Base-by-base conservation (phyloP, 2,797 vertebrate species). In the Varecia variegata region DNA sequence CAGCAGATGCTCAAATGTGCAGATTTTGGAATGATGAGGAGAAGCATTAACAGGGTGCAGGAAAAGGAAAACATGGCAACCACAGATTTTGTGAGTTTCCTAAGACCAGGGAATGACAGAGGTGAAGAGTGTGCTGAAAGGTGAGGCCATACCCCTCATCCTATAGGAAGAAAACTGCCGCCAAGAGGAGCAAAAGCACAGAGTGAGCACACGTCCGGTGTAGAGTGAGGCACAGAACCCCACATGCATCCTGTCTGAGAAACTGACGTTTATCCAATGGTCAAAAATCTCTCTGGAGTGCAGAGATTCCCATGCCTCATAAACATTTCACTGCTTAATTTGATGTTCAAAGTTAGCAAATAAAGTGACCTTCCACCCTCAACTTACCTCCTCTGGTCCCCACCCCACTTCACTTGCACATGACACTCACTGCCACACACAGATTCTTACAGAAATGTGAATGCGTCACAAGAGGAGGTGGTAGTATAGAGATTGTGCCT, bases 61-160 rank as follows among this genome's bases (percentile, higher is more conserved):
- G 67, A n/a, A 83, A 62, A 74, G 4, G 5, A 7, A 15, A 54
- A 32, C 13, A 4, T 52, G 67, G 12, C 86, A 56, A 32, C 14
- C 0, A 0, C 0, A 2, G 45, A 4, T n/a, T 13, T n/a, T 43
- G 10, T 30, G 23, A 35, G 7, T 74, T 80, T 65, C 35, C 45
- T 9, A 17, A 54, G 13, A 14, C 38, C 32, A 2, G 58, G 30
- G n/a, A 93, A 11, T 4, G 23, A 25, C 0, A 12, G n/a, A n/a
- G 40, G 13, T 15, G 30, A 40, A 32, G 11, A 13, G 15, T 23
- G 20, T 52, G 43, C 18, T 3, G 45, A 0, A 7, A 88, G 47
- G 15, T 21, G 5, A 81, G 54, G 67, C 74, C 50, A 30, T 0
- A 0, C 1, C 56, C 11, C 43, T 60, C 9, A 21, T 11, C 21